Percentiles rank a stretch among this genome's conserved stretches.
These are phyloP conservation scores for Conopomorpha cramerella DNA, from an alignment of 1,140 invertebrate species.

Conservation along the genomic window DNA sequence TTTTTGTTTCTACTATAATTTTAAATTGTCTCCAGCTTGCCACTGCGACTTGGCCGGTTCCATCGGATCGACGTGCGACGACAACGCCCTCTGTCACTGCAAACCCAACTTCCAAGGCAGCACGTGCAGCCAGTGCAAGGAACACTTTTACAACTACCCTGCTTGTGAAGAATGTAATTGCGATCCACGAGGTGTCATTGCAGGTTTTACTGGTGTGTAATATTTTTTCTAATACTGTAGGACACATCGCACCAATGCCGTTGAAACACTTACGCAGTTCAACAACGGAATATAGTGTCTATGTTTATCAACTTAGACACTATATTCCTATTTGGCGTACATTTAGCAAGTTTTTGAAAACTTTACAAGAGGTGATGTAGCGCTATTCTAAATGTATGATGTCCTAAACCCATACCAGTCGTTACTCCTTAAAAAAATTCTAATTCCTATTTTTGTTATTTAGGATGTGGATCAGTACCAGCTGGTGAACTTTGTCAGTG, in stretches of 20 bases:
- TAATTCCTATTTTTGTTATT: too few species aligned
- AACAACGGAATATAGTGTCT: too few species aligned
- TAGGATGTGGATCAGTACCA: constrained; percentile 81
- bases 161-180: constrained; percentile 98
- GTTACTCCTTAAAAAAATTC: too few species aligned
- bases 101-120: constrained; percentile 83
- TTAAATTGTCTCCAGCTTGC: constrained; percentile 81
- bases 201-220: constrained; percentile 74
- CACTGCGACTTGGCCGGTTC: constrained; percentile 89
- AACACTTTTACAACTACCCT: constrained; percentile 97
- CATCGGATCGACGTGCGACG: constrained; percentile 88
- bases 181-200: constrained; percentile 91
- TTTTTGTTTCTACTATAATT: too few species aligned
- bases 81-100: constrained; percentile 86
- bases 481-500: constrained; percentile 94
- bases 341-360: too few species aligned
- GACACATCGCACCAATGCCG: neutral
- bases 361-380: too few species aligned
- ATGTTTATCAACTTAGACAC: too few species aligned
- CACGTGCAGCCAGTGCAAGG: constrained; percentile 84
- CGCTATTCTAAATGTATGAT: too few species aligned
- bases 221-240: neutral
- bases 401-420: too few species aligned
- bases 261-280: too few species aligned
- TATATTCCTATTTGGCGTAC: too few species aligned